A percentile compares a stretch with the other conserved stretches of the same genome.
phyloP scores from a whole-genome alignment of 2,888 invertebrate genomes.

The Myopa tessellatipennis region DNA sequence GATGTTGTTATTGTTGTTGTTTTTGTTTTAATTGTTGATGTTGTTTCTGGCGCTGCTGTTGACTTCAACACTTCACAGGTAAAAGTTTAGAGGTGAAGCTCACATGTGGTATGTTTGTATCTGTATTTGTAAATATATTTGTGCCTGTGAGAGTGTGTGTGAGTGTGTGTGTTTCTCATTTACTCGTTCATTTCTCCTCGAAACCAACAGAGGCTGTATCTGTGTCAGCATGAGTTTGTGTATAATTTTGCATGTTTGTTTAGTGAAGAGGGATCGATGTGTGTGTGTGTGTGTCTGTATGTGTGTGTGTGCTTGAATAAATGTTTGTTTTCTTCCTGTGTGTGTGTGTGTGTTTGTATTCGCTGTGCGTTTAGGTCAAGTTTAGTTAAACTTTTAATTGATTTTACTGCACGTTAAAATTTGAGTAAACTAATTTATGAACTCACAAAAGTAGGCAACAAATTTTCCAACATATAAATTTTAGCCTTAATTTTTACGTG shows the following conservation, averaged over 20 bases:
- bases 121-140: not conserved
- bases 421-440: conserved; percentile 7
- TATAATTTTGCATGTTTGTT: not conserved
- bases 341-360: not conserved
- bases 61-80: not conserved
- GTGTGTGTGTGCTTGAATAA: not conserved
- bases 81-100: conserved; percentile 23
- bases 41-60: conserved; percentile 5
- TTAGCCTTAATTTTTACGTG: not conserved
- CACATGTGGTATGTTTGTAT: conserved; percentile 45
- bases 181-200: not conserved
- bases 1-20: not conserved
- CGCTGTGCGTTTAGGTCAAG: conserved; percentile 47
- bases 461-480: not conserved
- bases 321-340: conserved; percentile 5
- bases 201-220: not conserved
- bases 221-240: conserved; percentile 10
- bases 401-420: not conserved
- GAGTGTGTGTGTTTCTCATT: not conserved
- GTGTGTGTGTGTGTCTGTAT: not conserved
- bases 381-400: conserved; percentile 38
- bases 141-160: not conserved
- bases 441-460: conserved; percentile 17
- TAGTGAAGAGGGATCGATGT: not conserved
- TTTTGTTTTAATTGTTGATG: conserved; percentile 13